phyloP scores from a whole-genome alignment of 2,888 invertebrate species.

The Tribolium freemani region DNA sequence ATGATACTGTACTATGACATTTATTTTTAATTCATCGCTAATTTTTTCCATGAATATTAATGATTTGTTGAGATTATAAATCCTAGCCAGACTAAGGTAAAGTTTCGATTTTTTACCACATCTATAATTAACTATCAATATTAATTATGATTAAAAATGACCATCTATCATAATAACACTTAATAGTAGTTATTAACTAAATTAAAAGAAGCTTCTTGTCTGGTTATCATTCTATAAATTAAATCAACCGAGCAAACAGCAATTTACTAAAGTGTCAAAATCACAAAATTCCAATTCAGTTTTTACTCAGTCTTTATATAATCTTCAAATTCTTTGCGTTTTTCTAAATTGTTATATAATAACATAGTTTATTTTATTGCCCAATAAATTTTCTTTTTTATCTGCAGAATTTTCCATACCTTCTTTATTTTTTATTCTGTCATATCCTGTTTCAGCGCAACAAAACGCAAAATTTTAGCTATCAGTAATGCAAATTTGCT shows the following conservation, averaged over 20 bases:
- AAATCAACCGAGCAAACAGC: not conserved
- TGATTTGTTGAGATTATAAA: constrained; percentile 22
- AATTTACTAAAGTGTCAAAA: not conserved
- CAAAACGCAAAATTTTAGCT: not conserved
- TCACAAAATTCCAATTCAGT: not conserved
- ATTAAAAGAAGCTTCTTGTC: not conserved
- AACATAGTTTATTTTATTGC: not conserved
- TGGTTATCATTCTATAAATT: not conserved
- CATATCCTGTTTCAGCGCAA: not conserved
- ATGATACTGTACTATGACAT: constrained; percentile 38
- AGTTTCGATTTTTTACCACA: not conserved
- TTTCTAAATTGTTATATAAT: not conserved
- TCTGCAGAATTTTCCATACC: not conserved
- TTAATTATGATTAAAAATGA: not conserved
- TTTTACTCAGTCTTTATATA: not conserved
- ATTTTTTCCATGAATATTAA: constrained; percentile 37
- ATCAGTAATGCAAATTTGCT: not conserved
- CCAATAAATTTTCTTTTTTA: not conserved
- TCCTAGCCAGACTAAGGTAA: not conserved
- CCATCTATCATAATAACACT: not conserved
- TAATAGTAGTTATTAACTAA: not conserved
- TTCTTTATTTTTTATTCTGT: not conserved
- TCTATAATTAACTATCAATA: constrained; percentile 18
- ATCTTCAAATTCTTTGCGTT: not conserved
- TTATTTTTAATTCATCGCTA: constrained; percentile 39